A percentile compares a stretch with the other conserved stretches of the same genome.
Evolutionary conservation across 2,888 invertebrate genomes (phyloP).

Genomic region (Drosophila neonasuta): DNA sequence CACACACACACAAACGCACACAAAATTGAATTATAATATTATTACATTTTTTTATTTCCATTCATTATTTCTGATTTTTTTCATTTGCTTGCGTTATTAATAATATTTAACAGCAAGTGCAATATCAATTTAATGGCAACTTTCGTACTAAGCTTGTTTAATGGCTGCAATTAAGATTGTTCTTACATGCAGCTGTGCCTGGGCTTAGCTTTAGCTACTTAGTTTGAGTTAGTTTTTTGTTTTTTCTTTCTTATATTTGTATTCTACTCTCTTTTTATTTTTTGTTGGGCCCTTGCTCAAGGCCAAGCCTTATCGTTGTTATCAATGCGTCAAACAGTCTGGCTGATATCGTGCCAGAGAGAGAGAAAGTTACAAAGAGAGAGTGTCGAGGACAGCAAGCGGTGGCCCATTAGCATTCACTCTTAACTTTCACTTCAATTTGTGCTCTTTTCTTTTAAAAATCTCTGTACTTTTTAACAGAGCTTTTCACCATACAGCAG

Average conservation of each 20-base stretch:
- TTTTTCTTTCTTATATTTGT: background rate
- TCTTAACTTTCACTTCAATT: slow-evolving; percentile 23
- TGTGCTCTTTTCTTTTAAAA: slow-evolving; percentile 1
- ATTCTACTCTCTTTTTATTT: background rate
- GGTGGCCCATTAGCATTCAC: slow-evolving; percentile 16
- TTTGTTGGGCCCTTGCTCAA: slow-evolving; percentile 18
- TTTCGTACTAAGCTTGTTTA: slow-evolving; percentile 34
- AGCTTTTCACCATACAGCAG: slow-evolving; percentile 36
- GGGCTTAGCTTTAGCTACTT: slow-evolving; percentile 6
- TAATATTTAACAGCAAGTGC: slow-evolving; percentile 45
- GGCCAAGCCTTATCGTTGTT: slow-evolving; percentile 59
- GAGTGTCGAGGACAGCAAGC: slow-evolving; percentile 18
- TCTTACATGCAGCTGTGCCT: slow-evolving; percentile 41
- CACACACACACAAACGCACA: background rate
- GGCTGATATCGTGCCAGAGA: slow-evolving; percentile 10
- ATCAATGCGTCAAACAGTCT: slow-evolving; percentile 55
- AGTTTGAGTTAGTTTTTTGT: background rate
- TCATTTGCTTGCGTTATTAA: slow-evolving; percentile 4
- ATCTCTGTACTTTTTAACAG: background rate
- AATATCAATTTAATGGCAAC: slow-evolving; percentile 47
- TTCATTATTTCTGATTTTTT: slow-evolving; percentile 2
- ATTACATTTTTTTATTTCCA: slow-evolving; percentile 22
- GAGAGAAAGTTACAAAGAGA: background rate
- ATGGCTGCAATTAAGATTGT: slow-evolving; percentile 61
- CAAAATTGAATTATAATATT: slow-evolving; percentile 50